phyloP scores from a whole-genome alignment of 2,888 invertebrate species.

The Rosalia funebris region DNA sequence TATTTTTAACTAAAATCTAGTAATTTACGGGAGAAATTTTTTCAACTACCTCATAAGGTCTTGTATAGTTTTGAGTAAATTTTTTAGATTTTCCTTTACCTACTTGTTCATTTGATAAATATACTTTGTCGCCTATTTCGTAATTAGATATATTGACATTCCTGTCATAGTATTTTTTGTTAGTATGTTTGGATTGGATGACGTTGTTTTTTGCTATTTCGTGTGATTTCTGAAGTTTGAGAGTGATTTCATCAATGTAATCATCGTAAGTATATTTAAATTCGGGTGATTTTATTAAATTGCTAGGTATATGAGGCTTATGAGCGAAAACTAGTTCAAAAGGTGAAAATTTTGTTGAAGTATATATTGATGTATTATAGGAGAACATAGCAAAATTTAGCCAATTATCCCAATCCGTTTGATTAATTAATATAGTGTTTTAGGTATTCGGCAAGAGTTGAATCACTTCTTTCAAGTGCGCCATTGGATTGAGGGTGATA shows the following conservation, averaged over 20 bases:
- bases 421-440: constrained; percentile 55
- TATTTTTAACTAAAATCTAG: constrained; percentile 27
- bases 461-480: constrained; percentile 52
- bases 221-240: constrained; percentile 42
- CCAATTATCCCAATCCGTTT: constrained; percentile 55
- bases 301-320: constrained; percentile 47
- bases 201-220: constrained; percentile 45
- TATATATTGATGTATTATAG: constrained; percentile 49
- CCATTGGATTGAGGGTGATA: constrained; percentile 53
- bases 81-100: constrained; percentile 24
- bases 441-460: constrained; percentile 52
- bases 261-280: constrained; percentile 52
- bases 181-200: constrained; percentile 36
- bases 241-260: constrained; percentile 40
- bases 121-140: constrained; percentile 14
- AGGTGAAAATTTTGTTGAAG: constrained; percentile 52
- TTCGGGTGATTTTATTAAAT: constrained; percentile 46
- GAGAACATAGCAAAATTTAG: constrained; percentile 43
- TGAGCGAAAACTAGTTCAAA: constrained; percentile 53
- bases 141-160: constrained; percentile 7
- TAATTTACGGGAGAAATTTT: constrained; percentile 27
- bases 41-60: constrained; percentile 25
- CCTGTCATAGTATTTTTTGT: constrained; percentile 42
- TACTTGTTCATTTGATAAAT: constrained; percentile 17
- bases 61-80: constrained; percentile 20